Base-by-base conservation (phyloP, 2,797 vertebrate species). In the Cyprinodon diabolis region DNA sequence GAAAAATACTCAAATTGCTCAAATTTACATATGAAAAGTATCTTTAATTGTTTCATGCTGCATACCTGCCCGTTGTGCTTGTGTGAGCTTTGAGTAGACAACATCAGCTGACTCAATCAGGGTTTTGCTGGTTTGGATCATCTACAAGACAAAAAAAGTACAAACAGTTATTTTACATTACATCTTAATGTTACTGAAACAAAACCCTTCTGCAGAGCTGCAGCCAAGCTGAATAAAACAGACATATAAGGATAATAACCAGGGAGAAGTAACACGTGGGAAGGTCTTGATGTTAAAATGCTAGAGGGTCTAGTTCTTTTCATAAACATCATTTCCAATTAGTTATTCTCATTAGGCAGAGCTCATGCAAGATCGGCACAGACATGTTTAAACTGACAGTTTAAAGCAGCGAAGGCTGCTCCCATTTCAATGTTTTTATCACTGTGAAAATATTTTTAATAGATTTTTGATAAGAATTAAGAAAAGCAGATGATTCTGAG, bases 51-150 rank as follows among this genome's bases (percentile, higher is more conserved):
- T 17, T 6, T 14, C 12, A 49, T 4, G 57, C 9, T 9, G 1
- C 91, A 52, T 91, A 97, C 97, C 97, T 93, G 96, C 94, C 66
- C 96, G 95, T 87, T 97, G 97, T 14, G 96, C 96, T 92, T 97
- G 97, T 58, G 96, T 96, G 74, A 98, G 96, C 85, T 96, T 97
- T 79, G 92, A 89, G 17, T 97, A 95, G 86, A 98, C 96, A 0
- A 84, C 89, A 2, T 98, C 97, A 0, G 97, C 96, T 0, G 96
- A 96, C 88, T 98, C 97, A 0, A 98, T 97, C 90, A 98, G 92
- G 0, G 95, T 98, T 84, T 96, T 96, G 90, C 95, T 97, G 69
- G 96, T 97, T 92, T 98, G 97, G 93, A 97, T 97, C 96, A 97
- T 97, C 97, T 98, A 72, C 30, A 79, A 83, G 63, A 90, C 76